Conservation (phyloP, 2,113 vertebrate species). For the Lycaon pictus region DNA sequence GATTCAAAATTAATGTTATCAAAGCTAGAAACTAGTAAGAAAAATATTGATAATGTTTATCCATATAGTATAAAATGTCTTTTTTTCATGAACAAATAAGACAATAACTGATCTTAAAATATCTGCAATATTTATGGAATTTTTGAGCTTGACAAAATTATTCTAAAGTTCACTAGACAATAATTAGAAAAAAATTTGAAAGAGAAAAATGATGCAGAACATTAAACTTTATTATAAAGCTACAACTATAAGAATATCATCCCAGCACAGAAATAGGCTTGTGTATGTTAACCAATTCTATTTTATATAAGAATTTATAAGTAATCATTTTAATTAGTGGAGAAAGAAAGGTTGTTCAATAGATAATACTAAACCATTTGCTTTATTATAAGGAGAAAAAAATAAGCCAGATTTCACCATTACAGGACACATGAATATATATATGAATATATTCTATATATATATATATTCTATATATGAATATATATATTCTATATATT, state of each 20-base stretch:
- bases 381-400: neutral
- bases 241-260: neutral
- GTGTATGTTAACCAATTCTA: neutral
- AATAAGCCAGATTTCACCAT: neutral
- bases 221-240: neutral
- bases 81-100: neutral
- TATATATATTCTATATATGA: no score
- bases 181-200: neutral
- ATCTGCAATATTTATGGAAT: neutral
- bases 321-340: neutral
- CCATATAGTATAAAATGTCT: neutral
- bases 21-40: neutral
- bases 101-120: constrained; percentile 40
- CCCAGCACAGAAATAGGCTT: neutral
- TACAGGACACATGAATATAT: neutral
- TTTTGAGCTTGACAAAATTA: neutral
- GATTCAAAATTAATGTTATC: neutral
- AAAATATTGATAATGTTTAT: neutral
- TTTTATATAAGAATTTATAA: neutral
- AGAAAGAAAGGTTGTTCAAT: neutral
- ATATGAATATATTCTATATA: no score
- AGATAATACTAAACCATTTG: neutral
- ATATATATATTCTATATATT: no score
- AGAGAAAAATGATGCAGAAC: neutral
- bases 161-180: neutral